These are phyloP conservation scores for Steatocranus sp. DNA, from an alignment of 2,797 vertebrate species.

Conservation along the genomic window DNA sequence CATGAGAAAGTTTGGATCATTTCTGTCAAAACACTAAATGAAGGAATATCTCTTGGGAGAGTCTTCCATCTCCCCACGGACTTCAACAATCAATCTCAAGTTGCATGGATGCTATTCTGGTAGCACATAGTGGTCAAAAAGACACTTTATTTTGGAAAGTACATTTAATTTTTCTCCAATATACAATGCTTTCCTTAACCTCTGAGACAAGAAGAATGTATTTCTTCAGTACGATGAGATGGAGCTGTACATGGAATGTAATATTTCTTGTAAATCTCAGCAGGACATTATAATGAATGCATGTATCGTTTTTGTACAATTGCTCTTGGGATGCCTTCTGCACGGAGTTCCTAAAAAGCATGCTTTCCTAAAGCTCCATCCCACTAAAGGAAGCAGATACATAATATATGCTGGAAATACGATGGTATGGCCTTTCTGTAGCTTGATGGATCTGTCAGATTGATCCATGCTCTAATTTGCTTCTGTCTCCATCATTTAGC, in stretches of 20 bases:
- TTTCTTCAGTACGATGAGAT: conserved; percentile 43
- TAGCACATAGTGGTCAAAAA: background rate
- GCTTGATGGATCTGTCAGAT: conserved; percentile 60
- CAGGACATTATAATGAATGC: background rate
- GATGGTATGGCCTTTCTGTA: conserved; percentile 40
- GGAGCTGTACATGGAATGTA: conserved; percentile 17
- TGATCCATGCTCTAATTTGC: conserved; percentile 60
- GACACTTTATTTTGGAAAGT: background rate
- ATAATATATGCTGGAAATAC: conserved; percentile 48
- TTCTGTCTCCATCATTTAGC: conserved; percentile 60
- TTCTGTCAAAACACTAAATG: background rate
- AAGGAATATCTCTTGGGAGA: background rate
- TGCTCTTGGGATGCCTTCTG: conserved; percentile 50
- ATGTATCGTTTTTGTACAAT: conserved; percentile 8
- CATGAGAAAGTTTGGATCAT: background rate
- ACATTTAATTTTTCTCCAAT: background rate
- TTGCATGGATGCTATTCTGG: background rate
- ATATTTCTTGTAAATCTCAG: background rate
- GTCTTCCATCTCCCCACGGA: background rate
- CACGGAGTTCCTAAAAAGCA: conserved; percentile 24
- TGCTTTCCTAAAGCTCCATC: conserved; percentile 18
- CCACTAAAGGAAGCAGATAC: conserved; percentile 58
- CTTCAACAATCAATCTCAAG: background rate
- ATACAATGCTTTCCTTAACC: background rate
- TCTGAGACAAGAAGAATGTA: conserved; percentile 10